Evolutionary conservation across 2,797 vertebrate genomes (phyloP).

Genomic region (Pangasius macronema): DNA sequence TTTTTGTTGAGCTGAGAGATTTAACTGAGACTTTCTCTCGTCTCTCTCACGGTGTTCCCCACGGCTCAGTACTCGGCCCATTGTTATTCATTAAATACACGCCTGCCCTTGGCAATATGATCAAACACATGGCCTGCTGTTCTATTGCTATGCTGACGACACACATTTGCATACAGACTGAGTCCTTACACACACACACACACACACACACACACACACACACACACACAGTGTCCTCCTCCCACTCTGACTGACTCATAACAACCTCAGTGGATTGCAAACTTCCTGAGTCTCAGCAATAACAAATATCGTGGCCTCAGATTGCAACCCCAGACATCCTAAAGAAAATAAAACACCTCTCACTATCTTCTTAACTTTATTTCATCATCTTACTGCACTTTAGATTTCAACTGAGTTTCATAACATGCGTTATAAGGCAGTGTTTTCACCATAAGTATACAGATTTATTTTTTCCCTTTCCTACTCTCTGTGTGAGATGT

Average conservation of each 20-base stretch:
- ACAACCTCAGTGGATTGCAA: neutral
- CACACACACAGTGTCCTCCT: neutral
- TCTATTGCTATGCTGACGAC: conserved; percentile 23
- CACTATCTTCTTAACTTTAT: conserved; percentile 1
- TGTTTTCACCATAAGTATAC: neutral
- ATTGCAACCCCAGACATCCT: neutral
- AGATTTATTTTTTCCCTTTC: neutral
- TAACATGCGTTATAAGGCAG: neutral
- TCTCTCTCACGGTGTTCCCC: neutral
- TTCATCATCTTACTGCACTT: neutral
- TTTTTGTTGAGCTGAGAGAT: neutral
- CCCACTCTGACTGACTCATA: neutral
- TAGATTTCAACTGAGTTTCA: neutral
- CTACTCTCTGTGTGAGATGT: neutral
- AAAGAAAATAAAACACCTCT: conserved; percentile 10
- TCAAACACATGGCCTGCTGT: conserved; percentile 23
- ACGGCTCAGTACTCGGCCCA: conserved; percentile 7
- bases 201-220: neutral
- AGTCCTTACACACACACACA: neutral
- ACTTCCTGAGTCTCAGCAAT: conserved; percentile 8
- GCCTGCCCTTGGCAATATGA: conserved; percentile 18
- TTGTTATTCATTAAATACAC: conserved; percentile 20
- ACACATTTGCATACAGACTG: neutral
- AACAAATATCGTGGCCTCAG: conserved; percentile 2
- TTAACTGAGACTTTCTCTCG: neutral